Conservation (phyloP, 2,113 vertebrate species). For the Ammodytes marinus region DNA sequence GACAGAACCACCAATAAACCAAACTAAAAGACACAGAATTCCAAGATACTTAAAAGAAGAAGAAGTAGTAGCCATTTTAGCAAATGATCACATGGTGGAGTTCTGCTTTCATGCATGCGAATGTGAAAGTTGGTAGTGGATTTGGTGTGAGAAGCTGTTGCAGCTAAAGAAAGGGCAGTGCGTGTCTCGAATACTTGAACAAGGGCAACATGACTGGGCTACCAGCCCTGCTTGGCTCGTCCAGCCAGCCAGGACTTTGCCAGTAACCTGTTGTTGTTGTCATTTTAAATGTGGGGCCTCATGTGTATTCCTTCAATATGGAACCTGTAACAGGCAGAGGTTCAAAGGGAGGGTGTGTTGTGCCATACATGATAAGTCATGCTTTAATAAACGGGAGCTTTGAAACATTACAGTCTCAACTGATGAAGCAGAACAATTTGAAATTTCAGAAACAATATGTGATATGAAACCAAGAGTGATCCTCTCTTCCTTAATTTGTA, state of each 20-base stretch:
- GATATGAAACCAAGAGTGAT: not conserved
- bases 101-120: not conserved
- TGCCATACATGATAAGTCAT: conserved; percentile 15
- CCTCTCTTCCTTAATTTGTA: not conserved
- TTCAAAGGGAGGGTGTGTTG: not conserved
- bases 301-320: not conserved
- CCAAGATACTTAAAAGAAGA: not conserved
- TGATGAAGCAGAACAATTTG: not conserved
- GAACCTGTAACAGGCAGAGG: conserved; percentile 4
- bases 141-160: not conserved
- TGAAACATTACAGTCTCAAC: not conserved
- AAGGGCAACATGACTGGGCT: not conserved
- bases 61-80: not conserved
- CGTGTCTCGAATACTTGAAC: conserved; percentile 8
- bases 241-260: not conserved
- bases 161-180: not conserved
- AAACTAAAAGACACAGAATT: not conserved
- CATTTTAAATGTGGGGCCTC: not conserved
- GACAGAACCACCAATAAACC: not conserved
- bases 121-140: not conserved
- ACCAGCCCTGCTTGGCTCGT: not conserved
- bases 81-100: not conserved
- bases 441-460: not conserved
- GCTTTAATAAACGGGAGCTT: not conserved
- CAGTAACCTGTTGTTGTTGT: conserved; percentile 3